phyloP scores from a whole-genome alignment of 2,888 invertebrate genomes.

The Mesorhabditis sp. region DNA sequence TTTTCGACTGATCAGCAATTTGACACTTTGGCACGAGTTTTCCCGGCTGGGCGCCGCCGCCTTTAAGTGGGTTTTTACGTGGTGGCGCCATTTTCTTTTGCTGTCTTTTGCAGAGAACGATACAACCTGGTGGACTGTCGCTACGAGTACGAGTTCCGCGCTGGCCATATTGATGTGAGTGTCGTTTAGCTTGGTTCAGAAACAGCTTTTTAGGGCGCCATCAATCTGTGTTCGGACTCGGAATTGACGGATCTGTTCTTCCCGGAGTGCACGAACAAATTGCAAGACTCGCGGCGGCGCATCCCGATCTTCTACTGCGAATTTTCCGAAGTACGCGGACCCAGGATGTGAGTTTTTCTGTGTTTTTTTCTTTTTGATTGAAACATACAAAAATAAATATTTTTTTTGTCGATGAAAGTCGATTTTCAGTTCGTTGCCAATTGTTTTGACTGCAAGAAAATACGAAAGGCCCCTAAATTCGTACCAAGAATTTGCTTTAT shows the following conservation, averaged over 20 bases:
- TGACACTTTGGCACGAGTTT: neutral
- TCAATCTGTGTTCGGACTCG: neutral
- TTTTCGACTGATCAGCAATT: neutral
- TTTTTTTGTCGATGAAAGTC: no score
- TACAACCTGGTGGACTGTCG: neutral
- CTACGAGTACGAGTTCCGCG: neutral
- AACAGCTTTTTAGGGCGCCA: neutral
- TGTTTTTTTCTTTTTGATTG: neutral
- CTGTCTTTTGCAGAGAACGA: neutral
- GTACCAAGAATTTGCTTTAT: neutral
- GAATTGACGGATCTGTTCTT: neutral
- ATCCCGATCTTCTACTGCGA: conserved; percentile 5
- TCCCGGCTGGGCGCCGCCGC: neutral
- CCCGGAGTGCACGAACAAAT: neutral
- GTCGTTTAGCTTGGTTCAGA: neutral
- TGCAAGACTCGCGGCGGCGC: no score
- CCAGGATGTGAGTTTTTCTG: neutral
- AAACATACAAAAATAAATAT: no score
- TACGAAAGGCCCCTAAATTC: no score
- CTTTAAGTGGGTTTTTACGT: conserved; percentile 3
- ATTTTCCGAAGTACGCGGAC: conserved; percentile 2
- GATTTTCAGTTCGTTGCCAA: no score
- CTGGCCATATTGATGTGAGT: neutral
- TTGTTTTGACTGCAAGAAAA: no score
- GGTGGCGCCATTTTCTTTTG: no score